Evolutionary conservation across 1,140 invertebrate genomes (phyloP).

Genomic region (Platorchestia sp.): DNA sequence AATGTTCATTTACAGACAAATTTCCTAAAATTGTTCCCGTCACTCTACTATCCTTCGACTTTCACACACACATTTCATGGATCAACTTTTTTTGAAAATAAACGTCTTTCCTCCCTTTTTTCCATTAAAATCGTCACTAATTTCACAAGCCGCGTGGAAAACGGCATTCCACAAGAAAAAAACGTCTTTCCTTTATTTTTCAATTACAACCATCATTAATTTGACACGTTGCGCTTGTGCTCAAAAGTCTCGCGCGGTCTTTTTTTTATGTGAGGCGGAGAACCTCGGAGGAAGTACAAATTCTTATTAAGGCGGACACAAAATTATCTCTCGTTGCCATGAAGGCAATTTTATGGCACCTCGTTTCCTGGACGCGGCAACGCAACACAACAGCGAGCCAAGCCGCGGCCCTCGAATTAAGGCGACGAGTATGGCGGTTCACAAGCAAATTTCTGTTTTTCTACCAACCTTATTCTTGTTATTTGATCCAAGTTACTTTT

Average conservation of each 20-base stretch:
- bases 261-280: neutral
- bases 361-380: neutral
- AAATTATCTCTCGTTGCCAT: conserved; percentile 29
- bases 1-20: too few relatives aligned
- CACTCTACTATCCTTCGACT: too few relatives aligned
- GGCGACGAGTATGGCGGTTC: neutral
- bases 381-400: neutral
- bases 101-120: too few relatives aligned
- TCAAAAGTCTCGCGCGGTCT: neutral
- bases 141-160: too few relatives aligned
- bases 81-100: too few relatives aligned
- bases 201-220: neutral
- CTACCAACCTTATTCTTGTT: too few relatives aligned
- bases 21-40: too few relatives aligned
- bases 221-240: neutral
- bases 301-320: conserved; percentile 18
- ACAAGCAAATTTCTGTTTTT: neutral
- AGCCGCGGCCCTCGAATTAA: neutral
- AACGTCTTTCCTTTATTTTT: too few relatives aligned
- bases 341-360: neutral
- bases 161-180: too few relatives aligned
- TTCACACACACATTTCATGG: too few relatives aligned
- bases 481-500: too few relatives aligned
- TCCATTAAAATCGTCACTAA: too few relatives aligned
- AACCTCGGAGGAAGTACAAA: neutral